phyloP scores from a whole-genome alignment of 2,888 invertebrate species.

The Pristionchus entomophagus region DNA sequence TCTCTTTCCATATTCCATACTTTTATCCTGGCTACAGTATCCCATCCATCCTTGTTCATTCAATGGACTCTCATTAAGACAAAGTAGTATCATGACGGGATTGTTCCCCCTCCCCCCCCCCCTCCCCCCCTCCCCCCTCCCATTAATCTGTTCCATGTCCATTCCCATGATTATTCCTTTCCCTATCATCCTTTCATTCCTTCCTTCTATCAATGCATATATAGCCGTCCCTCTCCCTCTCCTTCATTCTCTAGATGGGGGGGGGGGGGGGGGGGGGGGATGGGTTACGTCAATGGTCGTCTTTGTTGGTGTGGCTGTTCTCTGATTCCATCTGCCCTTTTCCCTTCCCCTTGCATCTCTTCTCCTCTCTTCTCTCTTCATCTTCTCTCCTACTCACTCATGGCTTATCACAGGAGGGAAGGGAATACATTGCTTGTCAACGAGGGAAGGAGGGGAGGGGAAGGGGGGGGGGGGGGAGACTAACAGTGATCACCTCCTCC shows the following conservation, averaged over 20 bases:
- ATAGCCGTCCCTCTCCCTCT: not conserved
- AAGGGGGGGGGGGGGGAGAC: not conserved
- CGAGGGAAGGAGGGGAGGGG: not conserved
- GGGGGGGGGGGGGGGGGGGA: no score
- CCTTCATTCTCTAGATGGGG: conserved; percentile 1
- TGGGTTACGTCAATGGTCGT: no score
- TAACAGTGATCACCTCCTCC: not conserved
- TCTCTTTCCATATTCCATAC: conserved; percentile 6
- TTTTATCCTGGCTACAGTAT: not conserved
- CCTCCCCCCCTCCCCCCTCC: not conserved
- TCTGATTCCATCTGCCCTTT: not conserved
- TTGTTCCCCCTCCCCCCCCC: not conserved
- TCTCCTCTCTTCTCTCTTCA: not conserved
- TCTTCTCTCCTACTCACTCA: not conserved
- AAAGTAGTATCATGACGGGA: not conserved
- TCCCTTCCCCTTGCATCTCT: not conserved
- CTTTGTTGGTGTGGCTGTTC: not conserved
- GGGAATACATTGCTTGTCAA: conserved; percentile 7
- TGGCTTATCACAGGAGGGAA: conserved; percentile 1
- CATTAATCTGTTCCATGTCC: not conserved
- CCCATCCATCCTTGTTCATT: not conserved
- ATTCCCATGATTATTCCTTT: not conserved
- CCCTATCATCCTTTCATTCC: not conserved
- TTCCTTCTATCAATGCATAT: not conserved
- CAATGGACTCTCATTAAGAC: not conserved